These are phyloP conservation scores for Copsychus sechellarum DNA, from an alignment of 2,113 vertebrate genomes.

Conservation along the genomic window DNA sequence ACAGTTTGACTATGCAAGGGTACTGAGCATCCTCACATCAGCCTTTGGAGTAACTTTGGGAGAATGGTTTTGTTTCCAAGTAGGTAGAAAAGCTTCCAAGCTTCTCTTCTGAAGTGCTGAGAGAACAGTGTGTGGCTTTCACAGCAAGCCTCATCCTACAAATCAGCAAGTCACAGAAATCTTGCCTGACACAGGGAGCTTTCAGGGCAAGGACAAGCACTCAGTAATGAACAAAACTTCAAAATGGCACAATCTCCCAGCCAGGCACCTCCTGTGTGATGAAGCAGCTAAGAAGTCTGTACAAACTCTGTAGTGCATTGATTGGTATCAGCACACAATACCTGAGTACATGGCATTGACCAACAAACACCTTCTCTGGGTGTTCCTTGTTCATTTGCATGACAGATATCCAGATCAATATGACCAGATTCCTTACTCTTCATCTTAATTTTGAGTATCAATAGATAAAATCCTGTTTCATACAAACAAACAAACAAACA, in stretches of 20 bases:
- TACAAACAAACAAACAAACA: not conserved
- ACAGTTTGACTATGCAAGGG: slow-evolving; percentile 1
- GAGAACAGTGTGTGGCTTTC: not conserved
- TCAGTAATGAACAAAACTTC: not conserved
- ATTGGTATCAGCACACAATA: not conserved
- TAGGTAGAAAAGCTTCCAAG: not conserved
- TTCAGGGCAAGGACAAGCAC: not conserved
- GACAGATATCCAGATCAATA: not conserved
- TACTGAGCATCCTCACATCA: not conserved
- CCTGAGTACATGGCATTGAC: not conserved
- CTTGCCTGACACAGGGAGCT: not conserved
- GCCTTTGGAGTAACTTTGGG: slow-evolving; percentile 5
- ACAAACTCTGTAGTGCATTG: not conserved
- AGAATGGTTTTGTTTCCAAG: not conserved
- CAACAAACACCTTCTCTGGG: not conserved
- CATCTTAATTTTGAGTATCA: not conserved
- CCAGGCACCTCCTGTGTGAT: not conserved
- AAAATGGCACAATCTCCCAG: not conserved
- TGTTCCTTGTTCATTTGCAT: not conserved
- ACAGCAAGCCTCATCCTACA: not conserved
- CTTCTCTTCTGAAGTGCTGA: not conserved
- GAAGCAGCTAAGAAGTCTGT: not conserved
- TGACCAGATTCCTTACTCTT: not conserved
- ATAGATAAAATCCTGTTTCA: not conserved
- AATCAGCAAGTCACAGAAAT: not conserved